These are phyloP conservation scores for Abramis brama DNA, from an alignment of 2,113 vertebrate genomes.

Conservation along the genomic window DNA sequence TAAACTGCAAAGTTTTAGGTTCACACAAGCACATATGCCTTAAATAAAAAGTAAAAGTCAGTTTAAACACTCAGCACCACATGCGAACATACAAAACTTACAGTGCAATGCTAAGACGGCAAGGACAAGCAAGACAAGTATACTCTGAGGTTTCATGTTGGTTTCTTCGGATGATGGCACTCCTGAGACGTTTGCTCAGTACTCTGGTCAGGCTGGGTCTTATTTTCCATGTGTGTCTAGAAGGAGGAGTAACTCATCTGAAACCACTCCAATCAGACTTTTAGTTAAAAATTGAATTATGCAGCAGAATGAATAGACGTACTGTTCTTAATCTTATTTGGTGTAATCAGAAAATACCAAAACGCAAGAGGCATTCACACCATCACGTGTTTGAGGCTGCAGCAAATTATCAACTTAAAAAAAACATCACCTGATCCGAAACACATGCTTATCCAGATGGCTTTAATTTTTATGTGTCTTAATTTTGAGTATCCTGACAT, in stretches of 20 bases:
- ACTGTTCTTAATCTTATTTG: constrained; percentile 69
- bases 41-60: not conserved
- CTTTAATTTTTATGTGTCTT: not conserved
- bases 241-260: constrained; percentile 66
- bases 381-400: constrained; percentile 64
- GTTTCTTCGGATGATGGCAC: constrained; percentile 27
- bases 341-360: constrained; percentile 44
- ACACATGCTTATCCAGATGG: constrained; percentile 57
- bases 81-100: constrained; percentile 61
- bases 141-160: constrained; percentile 66
- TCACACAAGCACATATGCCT: not conserved
- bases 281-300: constrained; percentile 59
- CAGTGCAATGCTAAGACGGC: constrained; percentile 67
- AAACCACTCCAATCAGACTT: constrained; percentile 56
- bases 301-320: constrained; percentile 48
- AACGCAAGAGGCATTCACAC: constrained; percentile 43
- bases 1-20: not conserved
- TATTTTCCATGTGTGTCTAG: constrained; percentile 55
- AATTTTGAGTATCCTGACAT: not conserved
- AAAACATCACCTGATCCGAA: constrained; percentile 59
- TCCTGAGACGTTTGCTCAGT: constrained; percentile 42
- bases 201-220: constrained; percentile 29
- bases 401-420: constrained; percentile 31
- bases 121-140: constrained; percentile 63
- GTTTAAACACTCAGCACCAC: constrained; percentile 16